These are phyloP conservation scores for Platycercus adscitus DNA, from an alignment of 2,113 vertebrate genomes.

Conservation along the genomic window DNA sequence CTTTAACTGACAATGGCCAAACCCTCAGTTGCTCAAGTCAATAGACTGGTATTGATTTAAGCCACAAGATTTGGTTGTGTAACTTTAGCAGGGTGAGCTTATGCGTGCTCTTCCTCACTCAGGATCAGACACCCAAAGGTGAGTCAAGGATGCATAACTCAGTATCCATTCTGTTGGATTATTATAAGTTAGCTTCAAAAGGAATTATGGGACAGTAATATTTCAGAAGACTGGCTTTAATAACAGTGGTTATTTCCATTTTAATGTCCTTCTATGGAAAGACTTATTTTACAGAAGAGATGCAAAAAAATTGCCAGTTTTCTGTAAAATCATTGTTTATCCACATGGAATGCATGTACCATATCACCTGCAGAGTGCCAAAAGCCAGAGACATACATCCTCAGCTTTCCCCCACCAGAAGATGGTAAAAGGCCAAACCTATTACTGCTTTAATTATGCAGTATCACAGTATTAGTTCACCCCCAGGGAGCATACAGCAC, in stretches of 20 bases:
- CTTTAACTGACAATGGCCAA: not conserved
- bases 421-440: conserved; percentile 55
- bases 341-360: conserved; percentile 57
- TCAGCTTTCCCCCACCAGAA: conserved; percentile 53
- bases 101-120: not conserved
- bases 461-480: conserved; percentile 32
- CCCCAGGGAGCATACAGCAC: conserved; percentile 41
- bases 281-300: not conserved
- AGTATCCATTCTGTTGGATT: not conserved
- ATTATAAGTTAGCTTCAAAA: conserved; percentile 12
- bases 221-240: not conserved
- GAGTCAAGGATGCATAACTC: not conserved
- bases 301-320: not conserved
- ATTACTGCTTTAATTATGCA: conserved; percentile 12
- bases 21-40: not conserved
- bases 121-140: not conserved
- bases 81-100: not conserved
- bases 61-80: not conserved
- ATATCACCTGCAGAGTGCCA: conserved; percentile 73
- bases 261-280: not conserved
- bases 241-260: not conserved
- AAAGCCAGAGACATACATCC: conserved; percentile 62
- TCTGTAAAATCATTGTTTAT: conserved; percentile 23
- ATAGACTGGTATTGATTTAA: not conserved
- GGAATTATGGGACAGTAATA: not conserved